Conservation (phyloP, 2,113 vertebrate genomes). For the Esox niger region DNA sequence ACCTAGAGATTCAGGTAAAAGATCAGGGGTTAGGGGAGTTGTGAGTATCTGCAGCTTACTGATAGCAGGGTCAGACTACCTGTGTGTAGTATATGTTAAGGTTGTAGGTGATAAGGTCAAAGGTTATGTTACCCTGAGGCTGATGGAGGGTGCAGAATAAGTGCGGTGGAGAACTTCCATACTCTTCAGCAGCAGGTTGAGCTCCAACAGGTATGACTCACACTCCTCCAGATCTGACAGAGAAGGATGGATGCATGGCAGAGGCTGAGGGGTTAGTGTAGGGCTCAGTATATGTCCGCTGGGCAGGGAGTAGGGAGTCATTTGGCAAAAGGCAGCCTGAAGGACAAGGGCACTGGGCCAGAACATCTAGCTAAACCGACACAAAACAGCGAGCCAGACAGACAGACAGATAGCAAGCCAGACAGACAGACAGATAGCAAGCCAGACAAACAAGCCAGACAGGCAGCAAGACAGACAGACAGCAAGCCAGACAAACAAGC, state of each 20-base stretch:
- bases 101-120: too few relatives aligned
- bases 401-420: not conserved
- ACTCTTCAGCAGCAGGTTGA: constrained; percentile 86
- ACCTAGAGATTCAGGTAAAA: not conserved
- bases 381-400: not conserved
- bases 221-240: constrained; percentile 83
- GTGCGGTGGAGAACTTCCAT: constrained; percentile 94
- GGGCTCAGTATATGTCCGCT: too few relatives aligned
- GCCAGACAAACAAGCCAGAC: too few relatives aligned
- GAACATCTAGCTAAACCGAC: not conserved
- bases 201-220: constrained; percentile 82
- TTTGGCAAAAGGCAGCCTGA: too few relatives aligned
- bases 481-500: too few relatives aligned
- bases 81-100: too few relatives aligned
- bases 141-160: constrained; percentile 84
- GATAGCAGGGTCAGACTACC: constrained; percentile 83
- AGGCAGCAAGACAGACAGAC: not conserved
- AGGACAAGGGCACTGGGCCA: not conserved
- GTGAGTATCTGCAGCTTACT: constrained; percentile 57
- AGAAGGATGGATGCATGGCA: not conserved
- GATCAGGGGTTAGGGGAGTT: not conserved
- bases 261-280: not conserved
- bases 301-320: too few relatives aligned
- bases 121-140: too few relatives aligned
- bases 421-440: too few relatives aligned